phyloP scores from a whole-genome alignment of 1,140 invertebrate species.

The Euura lappo region DNA sequence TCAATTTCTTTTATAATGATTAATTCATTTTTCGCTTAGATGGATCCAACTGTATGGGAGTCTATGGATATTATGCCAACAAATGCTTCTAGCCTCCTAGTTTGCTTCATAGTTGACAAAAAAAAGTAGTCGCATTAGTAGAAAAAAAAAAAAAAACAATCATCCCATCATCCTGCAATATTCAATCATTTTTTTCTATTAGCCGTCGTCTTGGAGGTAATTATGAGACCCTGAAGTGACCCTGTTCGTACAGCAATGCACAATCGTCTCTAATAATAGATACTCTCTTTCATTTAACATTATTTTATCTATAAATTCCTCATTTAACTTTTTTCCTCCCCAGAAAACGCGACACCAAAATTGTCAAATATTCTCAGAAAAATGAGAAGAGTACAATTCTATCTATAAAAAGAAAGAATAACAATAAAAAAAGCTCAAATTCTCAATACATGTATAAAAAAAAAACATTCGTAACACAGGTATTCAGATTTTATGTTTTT shows the following conservation, averaged over 20 bases:
- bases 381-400: no score
- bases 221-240: conserved; percentile 37
- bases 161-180: conserved; percentile 52
- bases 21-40: conserved; percentile 44
- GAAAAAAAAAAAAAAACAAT: conserved; percentile 33
- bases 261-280: no score
- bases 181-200: conserved; percentile 49
- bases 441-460: background rate
- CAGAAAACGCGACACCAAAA: no score
- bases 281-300: no score
- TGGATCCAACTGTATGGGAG: conserved; percentile 61
- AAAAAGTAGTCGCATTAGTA: conserved; percentile 55
- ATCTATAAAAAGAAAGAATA: no score
- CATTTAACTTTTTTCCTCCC: no score
- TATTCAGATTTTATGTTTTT: conserved; percentile 18
- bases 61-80: conserved; percentile 52
- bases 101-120: conserved; percentile 54
- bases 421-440: no score
- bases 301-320: no score
- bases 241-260: conserved; percentile 13
- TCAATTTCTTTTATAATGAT: background rate
- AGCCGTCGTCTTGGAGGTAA: conserved; percentile 56
- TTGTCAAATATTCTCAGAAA: no score
- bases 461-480: background rate
- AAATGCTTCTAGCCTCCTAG: conserved; percentile 56